Base-by-base conservation (phyloP, 2,113 vertebrate genomes). In the Phrynosoma blainvillii region DNA sequence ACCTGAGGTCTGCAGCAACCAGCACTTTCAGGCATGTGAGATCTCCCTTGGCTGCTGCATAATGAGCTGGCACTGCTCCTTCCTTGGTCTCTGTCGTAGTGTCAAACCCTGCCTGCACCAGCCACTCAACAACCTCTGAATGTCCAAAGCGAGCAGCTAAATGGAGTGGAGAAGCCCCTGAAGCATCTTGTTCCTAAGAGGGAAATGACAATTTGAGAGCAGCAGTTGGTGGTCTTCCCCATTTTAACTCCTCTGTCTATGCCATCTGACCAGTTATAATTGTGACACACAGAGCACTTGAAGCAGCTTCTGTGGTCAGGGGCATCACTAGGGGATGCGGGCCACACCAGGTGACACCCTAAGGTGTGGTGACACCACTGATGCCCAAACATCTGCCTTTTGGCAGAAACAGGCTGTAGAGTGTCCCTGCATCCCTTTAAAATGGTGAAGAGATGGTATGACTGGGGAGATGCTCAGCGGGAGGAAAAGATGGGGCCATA, bases 61-160 rank as follows among this genome's bases (percentile, higher is more conserved):
- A 98, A 95, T 98, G 98, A 82, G 97, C 97, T 0, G 98, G 97
- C 86, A 98, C 85, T 0, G 98, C 98, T 54, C 97, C 97, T 59
- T 97, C 97, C 88, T 93, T 90, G 0, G 98, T 98, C 95, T 97
- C 95, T 85, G 92, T 92, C 1, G 94, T 92, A 5, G 97, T 95
- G 0, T 21, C 40, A 1, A 94, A 96, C 7, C 97, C 97, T 9
- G 93, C 95, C 1, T 88, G 88, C 7, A 95, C 65, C 73, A 95
- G 90, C 93, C 95, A 95, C 84, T 93, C 91, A 71, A 95, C 93
- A 70, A 91, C 84, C 1, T 65, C 62, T 0, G 96, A 27, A 52
- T 95, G 95, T 0, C 97, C 96, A 4, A 98, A 98, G 7, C 98
- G 97, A 65, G 97, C 97, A 0, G 98, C 97, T 2, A 98, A 96